Conservation (phyloP, 2,797 vertebrate species). For the Gallirallus australis region DNA sequence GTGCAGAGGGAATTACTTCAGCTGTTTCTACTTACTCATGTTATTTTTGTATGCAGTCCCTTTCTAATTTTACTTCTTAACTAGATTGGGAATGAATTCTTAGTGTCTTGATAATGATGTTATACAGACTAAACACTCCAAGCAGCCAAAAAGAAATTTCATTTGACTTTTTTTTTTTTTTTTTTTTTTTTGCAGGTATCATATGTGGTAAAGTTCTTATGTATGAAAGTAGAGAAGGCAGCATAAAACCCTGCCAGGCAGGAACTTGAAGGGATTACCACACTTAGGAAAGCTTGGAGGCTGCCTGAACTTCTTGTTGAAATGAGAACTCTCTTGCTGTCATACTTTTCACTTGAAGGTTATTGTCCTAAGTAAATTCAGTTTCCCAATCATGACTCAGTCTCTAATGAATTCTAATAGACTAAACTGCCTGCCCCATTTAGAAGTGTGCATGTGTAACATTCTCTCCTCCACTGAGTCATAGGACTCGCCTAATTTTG, state of each 20-base stretch:
- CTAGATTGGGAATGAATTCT: slow-evolving; percentile 40
- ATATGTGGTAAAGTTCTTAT: slow-evolving; percentile 10
- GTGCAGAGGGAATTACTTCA: slow-evolving; percentile 58
- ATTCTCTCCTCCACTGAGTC: slow-evolving; percentile 69
- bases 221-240: slow-evolving; percentile 29
- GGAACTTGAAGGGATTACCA: background rate
- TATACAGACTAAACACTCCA: slow-evolving; percentile 37
- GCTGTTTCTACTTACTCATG: slow-evolving; percentile 63
- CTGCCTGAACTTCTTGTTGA: slow-evolving; percentile 21
- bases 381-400: slow-evolving; percentile 65
- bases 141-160: slow-evolving; percentile 32
- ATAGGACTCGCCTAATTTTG: slow-evolving; percentile 58
- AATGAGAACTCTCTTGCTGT: slow-evolving; percentile 48
- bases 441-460: slow-evolving; percentile 61
- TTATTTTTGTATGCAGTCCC: slow-evolving; percentile 54
- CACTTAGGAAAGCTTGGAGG: slow-evolving; percentile 1
- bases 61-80: slow-evolving; percentile 65
- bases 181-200: slow-evolving; percentile 25
- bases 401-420: slow-evolving; percentile 67
- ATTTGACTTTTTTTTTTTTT: background rate
- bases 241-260: slow-evolving; percentile 4
- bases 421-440: slow-evolving; percentile 57
- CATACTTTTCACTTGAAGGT: slow-evolving; percentile 60
- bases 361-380: slow-evolving; percentile 68
- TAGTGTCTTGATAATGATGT: slow-evolving; percentile 18